Percentiles rank a stretch among this genome's conserved stretches.
phyloP scores from a whole-genome alignment of 2,113 vertebrate genomes.

The Sylvia atricapilla region DNA sequence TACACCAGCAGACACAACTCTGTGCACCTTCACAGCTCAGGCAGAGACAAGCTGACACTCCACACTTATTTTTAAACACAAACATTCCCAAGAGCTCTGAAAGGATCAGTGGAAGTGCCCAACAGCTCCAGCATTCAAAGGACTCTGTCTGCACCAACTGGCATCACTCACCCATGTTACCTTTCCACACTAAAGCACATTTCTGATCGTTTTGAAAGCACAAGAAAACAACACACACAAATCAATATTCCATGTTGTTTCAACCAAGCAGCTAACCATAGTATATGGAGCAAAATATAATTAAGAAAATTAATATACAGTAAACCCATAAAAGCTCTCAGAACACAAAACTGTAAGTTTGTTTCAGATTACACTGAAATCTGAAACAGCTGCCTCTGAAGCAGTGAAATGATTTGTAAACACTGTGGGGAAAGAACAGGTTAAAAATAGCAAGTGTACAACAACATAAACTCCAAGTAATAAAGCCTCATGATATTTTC shows the following conservation, averaged over 20 bases:
- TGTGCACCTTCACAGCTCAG: neutral
- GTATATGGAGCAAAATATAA: neutral
- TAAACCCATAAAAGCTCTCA: neutral
- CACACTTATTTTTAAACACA: neutral
- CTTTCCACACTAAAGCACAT: neutral
- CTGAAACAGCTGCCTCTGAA: neutral
- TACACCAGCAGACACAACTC: neutral
- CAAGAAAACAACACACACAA: neutral
- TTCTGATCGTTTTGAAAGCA: neutral
- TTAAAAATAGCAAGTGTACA: neutral
- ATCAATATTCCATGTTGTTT: neutral
- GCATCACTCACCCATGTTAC: neutral
- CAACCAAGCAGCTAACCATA: neutral
- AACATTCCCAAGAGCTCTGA: neutral
- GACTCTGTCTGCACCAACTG: neutral
- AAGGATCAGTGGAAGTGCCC: neutral
- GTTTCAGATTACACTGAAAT: neutral
- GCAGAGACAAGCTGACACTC: neutral
- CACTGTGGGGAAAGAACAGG: neutral
- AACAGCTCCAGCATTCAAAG: neutral
- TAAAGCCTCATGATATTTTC: neutral
- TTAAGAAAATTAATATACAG: neutral
- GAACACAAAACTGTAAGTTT: neutral
- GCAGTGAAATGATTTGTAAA: neutral
- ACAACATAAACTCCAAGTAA: neutral